These are phyloP conservation scores for Megalops cyprinoides DNA, from an alignment of 2,797 vertebrate species.

Conservation along the genomic window DNA sequence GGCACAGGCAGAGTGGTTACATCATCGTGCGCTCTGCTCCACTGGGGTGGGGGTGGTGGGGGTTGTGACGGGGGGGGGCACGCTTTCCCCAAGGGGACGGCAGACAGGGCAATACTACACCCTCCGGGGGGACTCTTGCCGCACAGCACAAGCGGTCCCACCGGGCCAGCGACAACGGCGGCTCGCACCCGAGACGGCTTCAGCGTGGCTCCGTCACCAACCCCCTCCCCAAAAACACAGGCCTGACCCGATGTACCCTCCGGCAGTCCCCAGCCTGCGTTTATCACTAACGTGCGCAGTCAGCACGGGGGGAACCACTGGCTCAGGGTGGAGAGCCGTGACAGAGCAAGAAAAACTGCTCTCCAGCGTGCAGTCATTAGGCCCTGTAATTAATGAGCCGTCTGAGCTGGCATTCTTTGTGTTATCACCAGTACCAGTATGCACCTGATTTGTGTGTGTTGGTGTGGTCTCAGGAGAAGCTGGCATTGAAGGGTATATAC, in stretches of 20 bases:
- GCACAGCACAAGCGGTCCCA: no score
- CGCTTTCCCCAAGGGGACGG: not conserved
- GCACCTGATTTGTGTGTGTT: not conserved
- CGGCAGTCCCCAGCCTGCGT: not conserved
- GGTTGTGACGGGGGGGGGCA: no score
- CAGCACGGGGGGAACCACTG: constrained; percentile 3
- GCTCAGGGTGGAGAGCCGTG: not conserved
- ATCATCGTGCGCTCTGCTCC: constrained; percentile 8
- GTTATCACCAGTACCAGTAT: no score
- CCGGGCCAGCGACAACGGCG: no score
- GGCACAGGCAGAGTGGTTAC: constrained; percentile 18
- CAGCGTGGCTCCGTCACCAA: no score
- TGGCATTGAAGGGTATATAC: no score
- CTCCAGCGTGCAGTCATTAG: no score
- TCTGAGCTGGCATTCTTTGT: no score
- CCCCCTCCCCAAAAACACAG: not conserved
- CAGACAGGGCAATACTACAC: not conserved
- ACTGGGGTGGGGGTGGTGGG: not conserved
- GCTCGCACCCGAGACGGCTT: no score
- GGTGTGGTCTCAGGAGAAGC: not conserved
- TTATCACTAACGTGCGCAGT: not conserved
- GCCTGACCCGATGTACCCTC: not conserved
- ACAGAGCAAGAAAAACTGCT: no score
- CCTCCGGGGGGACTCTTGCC: not conserved
- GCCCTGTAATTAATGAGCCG: not conserved